These are phyloP conservation scores for Setipinna tenuifilis DNA, from an alignment of 2,797 vertebrate species.

Conservation along the genomic window DNA sequence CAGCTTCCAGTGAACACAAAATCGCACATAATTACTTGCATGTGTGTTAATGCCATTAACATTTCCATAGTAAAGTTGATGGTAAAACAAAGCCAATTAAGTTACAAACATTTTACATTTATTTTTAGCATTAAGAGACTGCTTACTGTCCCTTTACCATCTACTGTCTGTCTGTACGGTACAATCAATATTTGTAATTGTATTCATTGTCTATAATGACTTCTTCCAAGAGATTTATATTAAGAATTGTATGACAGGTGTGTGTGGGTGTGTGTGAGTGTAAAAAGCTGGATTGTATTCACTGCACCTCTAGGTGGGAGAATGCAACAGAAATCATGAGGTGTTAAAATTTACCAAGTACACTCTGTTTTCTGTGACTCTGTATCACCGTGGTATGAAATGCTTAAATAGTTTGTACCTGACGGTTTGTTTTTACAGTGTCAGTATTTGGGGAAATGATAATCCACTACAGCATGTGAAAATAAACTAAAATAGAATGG, in stretches of 20 bases:
- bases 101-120: background rate
- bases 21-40: background rate
- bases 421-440: background rate
- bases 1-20: background rate
- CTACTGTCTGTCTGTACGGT: too few relatives aligned
- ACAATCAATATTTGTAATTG: too few relatives aligned
- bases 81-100: background rate
- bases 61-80: background rate
- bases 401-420: background rate
- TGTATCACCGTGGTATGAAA: background rate
- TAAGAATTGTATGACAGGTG: background rate
- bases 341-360: background rate
- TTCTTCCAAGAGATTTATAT: too few relatives aligned
- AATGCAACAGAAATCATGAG: background rate
- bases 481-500: background rate
- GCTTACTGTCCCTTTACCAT: background rate
- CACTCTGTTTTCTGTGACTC: background rate
- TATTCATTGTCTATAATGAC: too few relatives aligned
- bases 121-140: background rate
- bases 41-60: background rate
- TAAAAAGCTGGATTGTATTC: background rate
- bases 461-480: background rate
- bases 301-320: background rate
- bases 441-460: background rate
- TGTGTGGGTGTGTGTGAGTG: background rate